Conservation (phyloP, 2,888 invertebrate species). For the Parapristionchus giblindavisi region DNA sequence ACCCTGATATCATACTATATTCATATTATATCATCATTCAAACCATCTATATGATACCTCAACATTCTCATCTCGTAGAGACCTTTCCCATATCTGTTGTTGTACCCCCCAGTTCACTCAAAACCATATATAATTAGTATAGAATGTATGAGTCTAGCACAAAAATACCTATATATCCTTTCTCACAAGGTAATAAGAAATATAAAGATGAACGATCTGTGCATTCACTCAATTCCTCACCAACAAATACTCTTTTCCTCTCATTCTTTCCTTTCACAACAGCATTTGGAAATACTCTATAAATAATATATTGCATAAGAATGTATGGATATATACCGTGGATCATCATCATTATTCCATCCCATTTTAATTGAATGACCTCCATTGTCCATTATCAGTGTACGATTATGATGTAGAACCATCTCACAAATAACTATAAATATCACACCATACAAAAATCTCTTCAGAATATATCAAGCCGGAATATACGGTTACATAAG, state of each 20-base stretch:
- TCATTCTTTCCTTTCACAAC: constrained; percentile 98
- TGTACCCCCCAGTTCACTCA: constrained; percentile 92
- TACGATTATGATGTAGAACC: constrained; percentile 13
- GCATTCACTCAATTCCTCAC: constrained; percentile 93
- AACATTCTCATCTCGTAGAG: constrained; percentile 68
- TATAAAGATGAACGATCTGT: constrained; percentile 92
- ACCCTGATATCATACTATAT: too few relatives aligned
- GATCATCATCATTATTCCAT: constrained; percentile 41
- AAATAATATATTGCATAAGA: constrained; percentile 32
- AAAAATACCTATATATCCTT: constrained; percentile 72
- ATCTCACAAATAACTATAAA: background rate
- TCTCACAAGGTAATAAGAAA: constrained; percentile 91
- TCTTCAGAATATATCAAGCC: too few relatives aligned
- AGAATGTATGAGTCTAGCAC: background rate
- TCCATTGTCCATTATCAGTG: constrained; percentile 66
- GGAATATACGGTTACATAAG: too few relatives aligned
- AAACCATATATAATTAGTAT: constrained; percentile 18
- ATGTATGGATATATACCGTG: constrained; percentile 41
- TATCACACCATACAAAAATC: background rate
- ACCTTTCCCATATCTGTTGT: constrained; percentile 91
- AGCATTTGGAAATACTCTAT: constrained; percentile 84
- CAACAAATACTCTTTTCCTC: constrained; percentile 89
- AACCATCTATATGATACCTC: background rate
- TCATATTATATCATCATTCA: background rate
- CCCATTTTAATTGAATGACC: constrained; percentile 61